Evolutionary conservation across 1,140 invertebrate genomes (phyloP), one percentile per base, ranked within the genome.

Genomic region (Hycleus cichorii): DNA sequence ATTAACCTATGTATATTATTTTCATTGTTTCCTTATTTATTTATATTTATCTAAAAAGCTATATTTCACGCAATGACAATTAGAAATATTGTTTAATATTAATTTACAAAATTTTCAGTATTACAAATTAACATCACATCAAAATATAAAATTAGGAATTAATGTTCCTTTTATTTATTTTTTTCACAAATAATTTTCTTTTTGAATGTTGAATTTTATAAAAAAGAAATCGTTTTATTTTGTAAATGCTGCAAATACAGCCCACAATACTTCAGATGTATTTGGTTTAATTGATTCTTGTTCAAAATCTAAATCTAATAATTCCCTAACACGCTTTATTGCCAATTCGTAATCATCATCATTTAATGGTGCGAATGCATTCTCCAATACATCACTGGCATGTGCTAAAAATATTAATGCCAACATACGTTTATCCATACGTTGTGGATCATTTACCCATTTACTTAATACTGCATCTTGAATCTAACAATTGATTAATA

Each of bases 281-380:
- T 90, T 88, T 39, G 87, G 79, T 73, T 96, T 93, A 74, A 88
- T 83, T 58, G 90, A 84, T 78, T 97, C 95, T 38, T 88, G 83
- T 77, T 99, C 97, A 75, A 97, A 93, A 75, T 99, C 96, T 48
- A 98, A 81, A 71, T 99, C 96, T 48, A 98, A 81, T 24, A 99
- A 80, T 71, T 96, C 91, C 57, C 96, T 83, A 25, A 99, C 93
- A 69, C 97, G 85, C 69, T 94, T 92, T 87, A 97, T 98, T 44
- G 95, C 97, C 58, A 98, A 78, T 79, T 99, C 97, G 74, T 99
- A 99, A 74, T 99, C 96, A 70, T 98, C 95, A 75, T 98, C 95
- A 42, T 93, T 97, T 2, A 99, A 81, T 1, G 96, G 95, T 18
- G 93, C 94, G 78, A 99, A 99, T n/a, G 97, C 97, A 78, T 99